Evolutionary conservation across 2,113 vertebrate species (phyloP).

Genomic region (Corapipo altera): DNA sequence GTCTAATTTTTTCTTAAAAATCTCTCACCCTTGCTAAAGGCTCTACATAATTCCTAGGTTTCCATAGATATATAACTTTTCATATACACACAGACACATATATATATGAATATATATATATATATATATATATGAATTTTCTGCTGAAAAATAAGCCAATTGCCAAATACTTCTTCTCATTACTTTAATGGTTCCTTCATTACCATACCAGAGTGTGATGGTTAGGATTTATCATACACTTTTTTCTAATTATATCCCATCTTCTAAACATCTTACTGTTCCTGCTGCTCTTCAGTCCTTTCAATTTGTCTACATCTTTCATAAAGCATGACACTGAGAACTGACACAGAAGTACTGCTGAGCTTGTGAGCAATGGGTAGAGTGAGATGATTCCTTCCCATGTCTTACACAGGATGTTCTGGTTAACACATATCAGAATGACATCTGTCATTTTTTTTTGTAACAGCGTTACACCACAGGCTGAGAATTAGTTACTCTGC

Average conservation of each 20-base stretch:
- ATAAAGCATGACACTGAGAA: background rate
- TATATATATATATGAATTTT: fast-evolving
- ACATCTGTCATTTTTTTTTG: background rate
- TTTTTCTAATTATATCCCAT: background rate
- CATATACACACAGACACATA: no score
- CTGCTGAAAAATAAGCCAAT: background rate
- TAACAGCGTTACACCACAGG: background rate
- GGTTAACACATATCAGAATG: slow-evolving; percentile 38
- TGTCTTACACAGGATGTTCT: slow-evolving; percentile 47
- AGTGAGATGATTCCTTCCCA: slow-evolving; percentile 11
- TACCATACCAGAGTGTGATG: background rate
- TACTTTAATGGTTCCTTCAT: background rate
- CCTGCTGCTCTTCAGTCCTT: slow-evolving; percentile 12
- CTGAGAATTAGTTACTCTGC: background rate
- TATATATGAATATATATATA: fast-evolving
- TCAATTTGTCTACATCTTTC: slow-evolving; percentile 6
- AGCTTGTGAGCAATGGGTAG: background rate
- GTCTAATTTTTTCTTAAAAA: background rate
- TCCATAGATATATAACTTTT: background rate
- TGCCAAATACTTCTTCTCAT: background rate
- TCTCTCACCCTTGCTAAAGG: background rate
- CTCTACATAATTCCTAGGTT: background rate
- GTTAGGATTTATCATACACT: background rate
- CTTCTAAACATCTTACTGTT: background rate
- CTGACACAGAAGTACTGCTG: background rate